Percentiles rank a stretch among this genome's conserved stretches.
These are phyloP conservation scores for Apomyelois bistriatella DNA, from an alignment of 2,888 invertebrate species.

Conservation along the genomic window DNA sequence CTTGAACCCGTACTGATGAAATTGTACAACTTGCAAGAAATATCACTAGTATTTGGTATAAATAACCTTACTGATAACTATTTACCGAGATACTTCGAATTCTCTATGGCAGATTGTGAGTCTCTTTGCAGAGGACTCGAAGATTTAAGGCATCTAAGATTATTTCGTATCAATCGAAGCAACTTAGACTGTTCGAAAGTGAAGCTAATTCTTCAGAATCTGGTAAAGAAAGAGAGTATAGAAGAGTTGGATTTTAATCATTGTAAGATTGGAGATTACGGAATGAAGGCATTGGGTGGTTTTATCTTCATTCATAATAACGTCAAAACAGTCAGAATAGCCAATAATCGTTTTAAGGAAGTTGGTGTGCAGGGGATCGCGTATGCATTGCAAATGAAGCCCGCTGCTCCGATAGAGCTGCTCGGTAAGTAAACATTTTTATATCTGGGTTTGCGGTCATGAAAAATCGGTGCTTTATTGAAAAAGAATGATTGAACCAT, in stretches of 20 bases:
- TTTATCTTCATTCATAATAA: slow-evolving; percentile 68
- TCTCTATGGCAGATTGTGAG: slow-evolving; percentile 79
- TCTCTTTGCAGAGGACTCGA: slow-evolving; percentile 76
- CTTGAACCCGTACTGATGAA: slow-evolving; percentile 73
- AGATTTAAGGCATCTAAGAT: slow-evolving; percentile 63
- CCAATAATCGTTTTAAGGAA: slow-evolving; percentile 78
- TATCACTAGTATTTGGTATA: slow-evolving; percentile 58
- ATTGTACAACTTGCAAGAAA: slow-evolving; percentile 76
- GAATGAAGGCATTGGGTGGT: slow-evolving; percentile 82
- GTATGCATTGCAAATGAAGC: slow-evolving; percentile 72
- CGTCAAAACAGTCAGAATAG: slow-evolving; percentile 70
- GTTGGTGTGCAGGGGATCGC: slow-evolving; percentile 76
- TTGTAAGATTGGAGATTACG: slow-evolving; percentile 82
- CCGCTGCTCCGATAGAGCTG: slow-evolving; percentile 67
- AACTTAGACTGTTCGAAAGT: slow-evolving; percentile 80
- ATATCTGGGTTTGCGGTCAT: background rate
- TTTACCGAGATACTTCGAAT: slow-evolving; percentile 80
- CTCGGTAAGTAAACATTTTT: slow-evolving; percentile 51
- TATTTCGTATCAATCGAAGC: slow-evolving; percentile 80
- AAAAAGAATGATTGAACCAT: too few species aligned
- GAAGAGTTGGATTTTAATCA: slow-evolving; percentile 83
- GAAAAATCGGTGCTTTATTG: too few species aligned
- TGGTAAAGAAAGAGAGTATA: slow-evolving; percentile 70
- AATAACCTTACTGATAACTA: slow-evolving; percentile 76
- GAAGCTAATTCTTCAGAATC: slow-evolving; percentile 77